Percentiles rank a stretch among this genome's conserved stretches.
These are phyloP conservation scores for Drosophila trichaetosa DNA, from an alignment of 2,888 invertebrate species.

Conservation along the genomic window DNA sequence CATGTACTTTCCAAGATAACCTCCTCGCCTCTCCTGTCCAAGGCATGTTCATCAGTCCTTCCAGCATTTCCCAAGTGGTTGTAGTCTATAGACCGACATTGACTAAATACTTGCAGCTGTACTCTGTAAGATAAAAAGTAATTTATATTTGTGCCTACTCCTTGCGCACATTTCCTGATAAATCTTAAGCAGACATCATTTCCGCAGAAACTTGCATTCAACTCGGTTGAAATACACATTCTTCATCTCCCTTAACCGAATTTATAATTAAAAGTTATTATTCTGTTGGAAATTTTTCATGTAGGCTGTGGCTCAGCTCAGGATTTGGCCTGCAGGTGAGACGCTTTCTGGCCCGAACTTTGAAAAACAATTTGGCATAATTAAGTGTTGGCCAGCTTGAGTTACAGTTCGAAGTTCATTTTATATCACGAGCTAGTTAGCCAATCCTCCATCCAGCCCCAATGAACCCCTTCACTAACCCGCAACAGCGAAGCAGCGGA, in stretches of 20 bases:
- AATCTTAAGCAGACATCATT: neutral
- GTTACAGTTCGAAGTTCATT: constrained; percentile 40
- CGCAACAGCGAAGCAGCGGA: constrained; percentile 7
- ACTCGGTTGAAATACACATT: neutral
- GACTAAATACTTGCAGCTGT: neutral
- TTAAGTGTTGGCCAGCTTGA: constrained; percentile 55
- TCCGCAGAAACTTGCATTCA: neutral
- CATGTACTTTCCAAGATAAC: neutral
- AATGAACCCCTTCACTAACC: neutral
- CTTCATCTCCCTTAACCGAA: neutral
- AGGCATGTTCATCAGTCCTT: neutral
- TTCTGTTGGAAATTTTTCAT: constrained; percentile 21
- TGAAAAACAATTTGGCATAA: constrained; percentile 54
- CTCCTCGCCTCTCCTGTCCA: neutral
- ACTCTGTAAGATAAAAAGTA: neutral
- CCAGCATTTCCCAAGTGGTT: neutral
- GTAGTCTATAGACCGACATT: neutral
- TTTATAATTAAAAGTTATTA: constrained; percentile 45
- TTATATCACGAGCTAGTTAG: constrained; percentile 2
- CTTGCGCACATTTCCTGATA: neutral
- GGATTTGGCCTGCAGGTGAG: constrained; percentile 41
- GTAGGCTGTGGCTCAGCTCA: constrained; percentile 4
- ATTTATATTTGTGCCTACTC: neutral
- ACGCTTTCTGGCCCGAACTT: neutral
- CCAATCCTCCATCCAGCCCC: neutral